These are phyloP conservation scores for Nycticebus coucang DNA, from an alignment of 2,113 vertebrate genomes.

Conservation along the genomic window DNA sequence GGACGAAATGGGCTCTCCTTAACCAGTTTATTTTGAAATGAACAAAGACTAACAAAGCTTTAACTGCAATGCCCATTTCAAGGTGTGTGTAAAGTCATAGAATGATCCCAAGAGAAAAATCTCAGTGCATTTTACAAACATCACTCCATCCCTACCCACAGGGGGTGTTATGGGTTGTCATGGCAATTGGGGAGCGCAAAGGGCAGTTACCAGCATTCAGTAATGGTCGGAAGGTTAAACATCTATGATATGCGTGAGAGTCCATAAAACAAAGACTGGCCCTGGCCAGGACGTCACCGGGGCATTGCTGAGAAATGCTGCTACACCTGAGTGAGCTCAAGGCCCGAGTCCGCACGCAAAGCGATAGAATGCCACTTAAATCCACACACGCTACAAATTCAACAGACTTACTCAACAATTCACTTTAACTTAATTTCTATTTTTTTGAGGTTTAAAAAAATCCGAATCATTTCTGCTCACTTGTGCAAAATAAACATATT, in stretches of 20 bases:
- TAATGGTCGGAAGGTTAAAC: background rate
- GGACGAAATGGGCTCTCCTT: background rate
- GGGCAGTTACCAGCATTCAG: background rate
- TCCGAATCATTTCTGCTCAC: background rate
- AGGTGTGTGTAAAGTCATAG: background rate
- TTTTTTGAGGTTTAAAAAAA: background rate
- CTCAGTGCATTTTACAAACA: background rate
- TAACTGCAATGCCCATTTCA: background rate
- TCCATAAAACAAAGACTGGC: background rate
- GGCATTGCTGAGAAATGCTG: background rate
- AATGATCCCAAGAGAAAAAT: background rate
- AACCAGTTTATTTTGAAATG: background rate
- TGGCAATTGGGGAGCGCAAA: background rate
- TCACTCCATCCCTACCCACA: background rate
- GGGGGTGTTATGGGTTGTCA: background rate
- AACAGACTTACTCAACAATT: background rate
- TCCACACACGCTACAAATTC: background rate
- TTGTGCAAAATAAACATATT: background rate
- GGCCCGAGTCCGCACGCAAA: background rate
- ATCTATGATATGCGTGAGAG: background rate
- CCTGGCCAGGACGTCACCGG: background rate
- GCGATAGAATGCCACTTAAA: background rate
- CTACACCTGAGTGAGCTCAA: background rate
- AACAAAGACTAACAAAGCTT: background rate
- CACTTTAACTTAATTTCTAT: background rate